Evolutionary conservation across 2,797 vertebrate genomes (phyloP).

Genomic region (Falco rusticolus): DNA sequence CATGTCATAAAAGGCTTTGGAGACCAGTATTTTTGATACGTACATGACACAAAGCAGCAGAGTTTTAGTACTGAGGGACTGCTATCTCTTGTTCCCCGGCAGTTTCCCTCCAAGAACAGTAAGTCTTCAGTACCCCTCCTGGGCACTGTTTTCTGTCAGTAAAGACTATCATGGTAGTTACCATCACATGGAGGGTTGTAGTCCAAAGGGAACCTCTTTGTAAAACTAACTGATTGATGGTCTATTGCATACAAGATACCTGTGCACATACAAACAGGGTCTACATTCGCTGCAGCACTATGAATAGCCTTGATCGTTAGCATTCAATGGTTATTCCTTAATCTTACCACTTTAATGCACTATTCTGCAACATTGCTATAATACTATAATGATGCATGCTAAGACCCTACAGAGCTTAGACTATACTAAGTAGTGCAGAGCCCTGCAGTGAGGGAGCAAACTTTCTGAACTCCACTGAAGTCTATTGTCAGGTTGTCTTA

Average conservation of each 20-base stretch:
- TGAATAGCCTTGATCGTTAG: background rate
- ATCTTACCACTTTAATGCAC: background rate
- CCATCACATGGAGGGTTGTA: background rate
- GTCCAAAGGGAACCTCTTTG: background rate
- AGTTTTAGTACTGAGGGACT: background rate
- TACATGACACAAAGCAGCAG: background rate
- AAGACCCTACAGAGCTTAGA: background rate
- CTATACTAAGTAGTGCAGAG: background rate
- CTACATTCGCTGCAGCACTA: background rate
- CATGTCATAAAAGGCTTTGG: background rate
- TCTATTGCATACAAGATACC: background rate
- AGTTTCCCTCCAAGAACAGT: background rate
- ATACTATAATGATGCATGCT: background rate
- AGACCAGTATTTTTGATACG: background rate
- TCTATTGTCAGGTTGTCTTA: background rate
- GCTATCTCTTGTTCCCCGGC: background rate
- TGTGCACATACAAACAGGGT: background rate
- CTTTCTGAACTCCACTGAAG: background rate
- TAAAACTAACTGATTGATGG: background rate
- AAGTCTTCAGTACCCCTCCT: background rate
- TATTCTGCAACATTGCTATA: background rate
- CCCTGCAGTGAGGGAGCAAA: background rate
- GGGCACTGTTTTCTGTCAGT: background rate
- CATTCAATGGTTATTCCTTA: background rate
- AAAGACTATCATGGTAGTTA: background rate